A percentile compares a stretch with the other conserved stretches of the same genome.
phyloP scores from a whole-genome alignment of 2,797 vertebrate genomes.

The Leucoraja ocellata region DNA sequence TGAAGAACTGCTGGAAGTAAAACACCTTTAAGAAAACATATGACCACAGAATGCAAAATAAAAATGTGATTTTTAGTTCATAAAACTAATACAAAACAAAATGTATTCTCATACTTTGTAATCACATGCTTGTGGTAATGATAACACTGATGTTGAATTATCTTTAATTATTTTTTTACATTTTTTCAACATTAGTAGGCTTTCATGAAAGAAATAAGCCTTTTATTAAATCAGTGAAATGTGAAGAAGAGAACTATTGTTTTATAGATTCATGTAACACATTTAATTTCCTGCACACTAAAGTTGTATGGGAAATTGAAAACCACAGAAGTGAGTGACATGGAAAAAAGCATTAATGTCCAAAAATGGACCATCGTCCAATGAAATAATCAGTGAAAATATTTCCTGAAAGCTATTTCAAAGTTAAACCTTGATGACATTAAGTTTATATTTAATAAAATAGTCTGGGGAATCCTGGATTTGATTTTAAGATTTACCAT shows the following conservation, averaged over 20 bases:
- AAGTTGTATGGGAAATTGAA: not conserved
- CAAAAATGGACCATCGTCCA: not conserved
- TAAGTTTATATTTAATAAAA: slow-evolving; percentile 19
- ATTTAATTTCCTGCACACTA: not conserved
- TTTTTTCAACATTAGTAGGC: not conserved
- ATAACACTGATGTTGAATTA: not conserved
- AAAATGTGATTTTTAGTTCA: not conserved
- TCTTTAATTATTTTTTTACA: not conserved
- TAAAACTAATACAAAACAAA: not conserved
- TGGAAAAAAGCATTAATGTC: slow-evolving; percentile 15
- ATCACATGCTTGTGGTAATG: not conserved
- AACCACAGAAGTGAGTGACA: not conserved
- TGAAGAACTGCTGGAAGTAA: not conserved
- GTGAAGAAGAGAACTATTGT: not conserved
- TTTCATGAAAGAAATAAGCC: not conserved
- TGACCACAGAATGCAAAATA: not conserved
- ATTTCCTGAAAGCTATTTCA: slow-evolving; percentile 18
- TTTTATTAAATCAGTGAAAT: not conserved
- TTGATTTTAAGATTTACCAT: not conserved
- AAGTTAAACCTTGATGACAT: not conserved
- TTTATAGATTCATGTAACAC: not conserved
- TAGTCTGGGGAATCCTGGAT: not conserved
- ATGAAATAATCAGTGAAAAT: not conserved
- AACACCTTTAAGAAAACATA: not conserved
- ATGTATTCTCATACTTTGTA: not conserved